Base-by-base conservation (phyloP, 1,140 invertebrate genomes). In the Cyphomyrmex costatus region DNA sequence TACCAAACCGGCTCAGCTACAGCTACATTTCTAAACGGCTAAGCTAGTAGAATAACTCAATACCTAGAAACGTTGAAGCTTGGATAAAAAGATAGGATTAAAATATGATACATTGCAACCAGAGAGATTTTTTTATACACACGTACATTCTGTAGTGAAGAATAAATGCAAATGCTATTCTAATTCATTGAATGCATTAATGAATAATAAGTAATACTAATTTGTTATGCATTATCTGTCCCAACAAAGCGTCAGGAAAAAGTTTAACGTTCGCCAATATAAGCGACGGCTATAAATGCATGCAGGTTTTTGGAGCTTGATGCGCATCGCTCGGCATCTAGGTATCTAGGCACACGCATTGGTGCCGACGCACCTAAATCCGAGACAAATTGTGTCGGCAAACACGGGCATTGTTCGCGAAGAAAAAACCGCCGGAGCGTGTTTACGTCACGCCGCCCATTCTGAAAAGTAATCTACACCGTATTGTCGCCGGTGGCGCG, bases 391-490 rank as follows among this genome's bases (percentile, higher is more conserved):
- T 93, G 93, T 95, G 94, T 95, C 93, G 92, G 93, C 92, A 94
- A 95, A 95, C 93, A 94, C 83, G 56, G 68, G 68, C 91, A 93
- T 95, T 95, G 94, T 95, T 86, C 85, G 71, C 30, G 16, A 42
- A 65, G 53, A 91, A 86, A 91, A 87, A 90, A 91, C 82, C 84
- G 88, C 79, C 89, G 89, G 89, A 87, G 89, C 90, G 49, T 74
- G 90, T 95, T 95, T 95, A 95, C 94, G 93, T 95, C 92, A 94
- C 93, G 90, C 92, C 93, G 94, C 93, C 93, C 89, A 95, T 95
- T 94, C 92, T 94, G 92, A 95, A 95, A 94, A 94, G 95, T 95
- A 95, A 95, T 95, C 93, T 95, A 95, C 94, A 95, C 95, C 94
- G 93, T 89, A 91, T 91, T 91, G 87, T 91, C 87, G 33, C 16